Conservation (phyloP, 92 coral and sea anemone genomes). For the Zoanthus solanderi region DNA sequence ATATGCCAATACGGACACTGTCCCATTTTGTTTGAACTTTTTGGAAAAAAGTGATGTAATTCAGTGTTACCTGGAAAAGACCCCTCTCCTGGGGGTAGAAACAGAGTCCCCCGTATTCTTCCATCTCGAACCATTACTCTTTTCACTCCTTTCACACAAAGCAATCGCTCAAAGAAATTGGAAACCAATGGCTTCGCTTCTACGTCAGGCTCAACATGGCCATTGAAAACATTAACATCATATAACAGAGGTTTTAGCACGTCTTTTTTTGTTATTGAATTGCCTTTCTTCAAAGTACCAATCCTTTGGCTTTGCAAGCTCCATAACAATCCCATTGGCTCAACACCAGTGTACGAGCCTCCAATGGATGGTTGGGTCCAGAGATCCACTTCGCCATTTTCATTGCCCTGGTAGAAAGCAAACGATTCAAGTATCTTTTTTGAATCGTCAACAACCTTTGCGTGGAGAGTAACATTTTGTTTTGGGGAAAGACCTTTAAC, state of each 20-base stretch:
- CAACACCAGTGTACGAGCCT: conserved; percentile 55
- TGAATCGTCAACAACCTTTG: conserved; percentile 52
- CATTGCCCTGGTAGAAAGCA: conserved; percentile 52
- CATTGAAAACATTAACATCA: conserved; percentile 33
- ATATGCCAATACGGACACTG: no score
- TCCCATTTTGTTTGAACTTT: no score
- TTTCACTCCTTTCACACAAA: conserved; percentile 41
- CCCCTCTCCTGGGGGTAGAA: conserved; percentile 60
- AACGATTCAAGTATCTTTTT: conserved; percentile 47
- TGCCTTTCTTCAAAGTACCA: conserved; percentile 12
- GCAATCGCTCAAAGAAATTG: conserved; percentile 36
- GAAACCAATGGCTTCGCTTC: conserved; percentile 28
- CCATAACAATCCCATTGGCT: conserved; percentile 64
- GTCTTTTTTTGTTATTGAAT: conserved; percentile 44
- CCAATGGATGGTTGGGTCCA: conserved; percentile 48
- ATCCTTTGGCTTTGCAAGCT: conserved; percentile 49
- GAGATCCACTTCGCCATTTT: conserved; percentile 49
- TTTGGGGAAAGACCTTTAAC: conserved; percentile 38
- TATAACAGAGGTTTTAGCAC: conserved; percentile 41
- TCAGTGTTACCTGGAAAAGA: conserved; percentile 57
- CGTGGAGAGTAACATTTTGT: conserved; percentile 36
- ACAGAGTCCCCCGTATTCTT: conserved; percentile 52
- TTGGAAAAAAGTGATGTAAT: background rate
- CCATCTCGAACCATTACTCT: conserved; percentile 30
- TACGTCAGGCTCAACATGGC: conserved; percentile 38